Evolutionary conservation across 2,888 invertebrate genomes (phyloP).

Genomic region (Thecocarcelia acutangulata): DNA sequence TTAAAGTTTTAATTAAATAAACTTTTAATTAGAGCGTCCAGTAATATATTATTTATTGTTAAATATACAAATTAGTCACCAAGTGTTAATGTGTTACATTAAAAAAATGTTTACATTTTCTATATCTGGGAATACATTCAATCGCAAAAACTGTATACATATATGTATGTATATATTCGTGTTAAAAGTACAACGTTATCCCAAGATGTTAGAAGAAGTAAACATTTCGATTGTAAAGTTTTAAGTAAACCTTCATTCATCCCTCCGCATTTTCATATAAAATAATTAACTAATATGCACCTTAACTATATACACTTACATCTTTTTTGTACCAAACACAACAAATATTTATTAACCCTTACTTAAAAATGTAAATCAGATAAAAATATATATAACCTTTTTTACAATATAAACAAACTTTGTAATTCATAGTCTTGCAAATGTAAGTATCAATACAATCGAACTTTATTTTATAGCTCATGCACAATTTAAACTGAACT

Average conservation of each 20-base stretch:
- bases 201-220: slow-evolving; percentile 1
- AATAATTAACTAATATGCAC: slow-evolving; percentile 47
- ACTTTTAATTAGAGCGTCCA: slow-evolving; percentile 26
- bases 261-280: slow-evolving; percentile 57
- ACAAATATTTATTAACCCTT: slow-evolving; percentile 42
- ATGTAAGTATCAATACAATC: too few relatives aligned
- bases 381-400: slow-evolving; percentile 17
- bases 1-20: slow-evolving; percentile 27
- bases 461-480: too few relatives aligned
- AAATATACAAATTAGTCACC: slow-evolving; percentile 42
- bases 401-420: background rate
- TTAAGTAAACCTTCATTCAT: slow-evolving; percentile 50
- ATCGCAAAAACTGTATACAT: background rate
- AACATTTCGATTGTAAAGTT: slow-evolving; percentile 11
- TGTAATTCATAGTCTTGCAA: too few relatives aligned
- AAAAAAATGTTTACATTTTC: slow-evolving; percentile 1
- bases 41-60: slow-evolving; percentile 52
- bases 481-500: too few relatives aligned
- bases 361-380: slow-evolving; percentile 38
- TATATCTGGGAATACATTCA: background rate
- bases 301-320: slow-evolving; percentile 25
- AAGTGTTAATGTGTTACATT: slow-evolving; percentile 21
- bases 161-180: slow-evolving; percentile 1
- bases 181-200: slow-evolving; percentile 11
- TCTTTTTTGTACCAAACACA: slow-evolving; percentile 56